Percentiles rank a stretch among this genome's conserved stretches.
These are phyloP conservation scores for Lithobates pipiens DNA, from an alignment of 2,797 vertebrate species.

Conservation along the genomic window DNA sequence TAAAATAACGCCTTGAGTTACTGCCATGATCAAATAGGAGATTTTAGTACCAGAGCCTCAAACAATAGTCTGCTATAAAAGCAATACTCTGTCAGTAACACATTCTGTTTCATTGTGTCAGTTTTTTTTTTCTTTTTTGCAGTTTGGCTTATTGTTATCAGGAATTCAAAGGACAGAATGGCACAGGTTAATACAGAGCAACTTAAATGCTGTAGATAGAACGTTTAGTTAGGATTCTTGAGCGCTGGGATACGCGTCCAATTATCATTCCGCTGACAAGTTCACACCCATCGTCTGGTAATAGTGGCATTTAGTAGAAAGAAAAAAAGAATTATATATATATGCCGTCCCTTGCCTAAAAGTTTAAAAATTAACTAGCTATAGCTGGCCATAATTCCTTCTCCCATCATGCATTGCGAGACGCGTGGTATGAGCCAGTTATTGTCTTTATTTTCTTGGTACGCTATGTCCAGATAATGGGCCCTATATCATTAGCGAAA, in stretches of 20 bases:
- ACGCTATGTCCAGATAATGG: background rate
- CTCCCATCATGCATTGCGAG: background rate
- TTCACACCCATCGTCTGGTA: slow-evolving; percentile 14
- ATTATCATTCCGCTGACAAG: slow-evolving; percentile 45
- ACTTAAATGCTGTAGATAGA: slow-evolving; percentile 5
- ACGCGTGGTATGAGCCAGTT: background rate
- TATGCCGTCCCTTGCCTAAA: too few species aligned
- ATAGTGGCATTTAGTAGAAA: background rate
- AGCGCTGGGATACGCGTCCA: background rate
- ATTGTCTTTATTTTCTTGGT: background rate
- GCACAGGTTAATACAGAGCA: slow-evolving; percentile 36
- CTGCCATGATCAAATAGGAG: slow-evolving; percentile 57
- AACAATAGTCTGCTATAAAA: slow-evolving; percentile 32
- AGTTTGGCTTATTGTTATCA: slow-evolving; percentile 21
- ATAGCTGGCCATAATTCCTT: background rate
- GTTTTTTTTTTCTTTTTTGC: slow-evolving; percentile 4
- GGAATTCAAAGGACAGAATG: slow-evolving; percentile 23
- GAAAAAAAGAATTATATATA: too few species aligned
- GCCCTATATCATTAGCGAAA: background rate
- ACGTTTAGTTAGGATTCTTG: background rate
- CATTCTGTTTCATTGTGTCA: background rate
- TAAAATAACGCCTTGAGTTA: slow-evolving; percentile 54
- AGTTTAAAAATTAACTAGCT: background rate
- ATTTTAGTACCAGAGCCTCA: slow-evolving; percentile 22
- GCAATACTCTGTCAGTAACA: slow-evolving; percentile 24